Percentiles rank a stretch among this genome's conserved stretches.
Conservation (phyloP, 2,113 vertebrate species). For the cat (Felis catus) region DNA sequence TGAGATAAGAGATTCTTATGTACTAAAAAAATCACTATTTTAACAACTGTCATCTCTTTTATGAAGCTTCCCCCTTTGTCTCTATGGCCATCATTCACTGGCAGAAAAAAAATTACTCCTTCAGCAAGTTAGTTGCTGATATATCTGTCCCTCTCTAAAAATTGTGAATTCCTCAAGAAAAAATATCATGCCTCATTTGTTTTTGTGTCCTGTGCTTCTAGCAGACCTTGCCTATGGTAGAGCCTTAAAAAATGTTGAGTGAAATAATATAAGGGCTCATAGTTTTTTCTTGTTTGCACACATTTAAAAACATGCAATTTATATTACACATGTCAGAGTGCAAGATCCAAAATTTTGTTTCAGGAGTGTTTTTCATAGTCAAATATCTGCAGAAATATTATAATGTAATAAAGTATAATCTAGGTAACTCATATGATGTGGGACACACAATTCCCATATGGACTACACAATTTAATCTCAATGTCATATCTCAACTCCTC, state of each 20-base stretch:
- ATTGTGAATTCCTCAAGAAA: constrained; percentile 34
- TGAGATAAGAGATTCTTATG: neutral
- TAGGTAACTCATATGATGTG: neutral
- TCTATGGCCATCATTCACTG: neutral
- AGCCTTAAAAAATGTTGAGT: neutral
- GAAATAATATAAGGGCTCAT: neutral
- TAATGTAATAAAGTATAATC: neutral
- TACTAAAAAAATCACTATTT: neutral
- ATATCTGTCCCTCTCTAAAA: neutral
- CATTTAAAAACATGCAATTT: neutral
- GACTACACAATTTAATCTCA: neutral
- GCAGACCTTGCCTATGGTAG: neutral
- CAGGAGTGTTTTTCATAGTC: neutral
- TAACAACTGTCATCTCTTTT: neutral
- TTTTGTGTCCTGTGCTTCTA: neutral
- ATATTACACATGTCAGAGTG: neutral
- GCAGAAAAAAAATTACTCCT: neutral
- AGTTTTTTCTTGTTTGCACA: neutral
- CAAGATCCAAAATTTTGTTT: constrained; percentile 15
- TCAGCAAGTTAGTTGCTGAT: neutral
- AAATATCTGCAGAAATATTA: constrained; percentile 36
- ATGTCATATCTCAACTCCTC: neutral
- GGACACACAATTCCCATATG: neutral
- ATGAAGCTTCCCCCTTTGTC: neutral
- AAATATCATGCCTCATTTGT: neutral